Conservation (phyloP, 2,113 vertebrate species). For the Microcebus tavaratra region DNA sequence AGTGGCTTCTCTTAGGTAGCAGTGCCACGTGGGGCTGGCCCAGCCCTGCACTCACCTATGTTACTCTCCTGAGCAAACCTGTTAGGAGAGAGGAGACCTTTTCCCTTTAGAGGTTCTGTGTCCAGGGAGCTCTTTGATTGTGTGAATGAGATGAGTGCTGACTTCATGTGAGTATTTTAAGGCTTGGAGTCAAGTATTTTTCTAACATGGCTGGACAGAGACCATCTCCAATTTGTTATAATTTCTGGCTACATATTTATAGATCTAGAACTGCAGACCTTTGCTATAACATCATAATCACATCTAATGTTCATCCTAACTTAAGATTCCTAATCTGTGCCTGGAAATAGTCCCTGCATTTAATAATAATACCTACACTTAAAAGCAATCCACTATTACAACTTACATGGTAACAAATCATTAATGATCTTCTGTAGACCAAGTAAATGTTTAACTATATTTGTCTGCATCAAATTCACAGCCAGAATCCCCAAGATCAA, state of each 20-base stretch:
- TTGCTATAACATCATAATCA: background rate
- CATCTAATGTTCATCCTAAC: background rate
- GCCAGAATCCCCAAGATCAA: conserved; percentile 19
- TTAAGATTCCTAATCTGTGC: background rate
- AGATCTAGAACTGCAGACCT: background rate
- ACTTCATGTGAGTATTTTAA: background rate
- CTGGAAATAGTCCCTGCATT: background rate
- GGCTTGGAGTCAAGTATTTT: background rate
- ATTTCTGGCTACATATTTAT: background rate
- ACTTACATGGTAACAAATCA: conserved; percentile 18
- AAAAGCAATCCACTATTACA: conserved; percentile 41
- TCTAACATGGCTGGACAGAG: background rate
- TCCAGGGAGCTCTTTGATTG: background rate
- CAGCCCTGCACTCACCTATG: background rate
- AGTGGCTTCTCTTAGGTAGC: background rate
- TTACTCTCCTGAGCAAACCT: background rate
- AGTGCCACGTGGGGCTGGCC: background rate
- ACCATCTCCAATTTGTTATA: background rate
- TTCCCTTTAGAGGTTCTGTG: background rate
- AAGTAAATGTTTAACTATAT: background rate
- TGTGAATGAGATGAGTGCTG: background rate
- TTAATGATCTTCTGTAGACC: background rate
- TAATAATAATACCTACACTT: conserved; percentile 54
- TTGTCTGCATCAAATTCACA: conserved; percentile 57
- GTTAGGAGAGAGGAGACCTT: background rate